These are phyloP conservation scores for Tenebrosternarchus preto DNA, from an alignment of 2,113 vertebrate species.

Conservation along the genomic window DNA sequence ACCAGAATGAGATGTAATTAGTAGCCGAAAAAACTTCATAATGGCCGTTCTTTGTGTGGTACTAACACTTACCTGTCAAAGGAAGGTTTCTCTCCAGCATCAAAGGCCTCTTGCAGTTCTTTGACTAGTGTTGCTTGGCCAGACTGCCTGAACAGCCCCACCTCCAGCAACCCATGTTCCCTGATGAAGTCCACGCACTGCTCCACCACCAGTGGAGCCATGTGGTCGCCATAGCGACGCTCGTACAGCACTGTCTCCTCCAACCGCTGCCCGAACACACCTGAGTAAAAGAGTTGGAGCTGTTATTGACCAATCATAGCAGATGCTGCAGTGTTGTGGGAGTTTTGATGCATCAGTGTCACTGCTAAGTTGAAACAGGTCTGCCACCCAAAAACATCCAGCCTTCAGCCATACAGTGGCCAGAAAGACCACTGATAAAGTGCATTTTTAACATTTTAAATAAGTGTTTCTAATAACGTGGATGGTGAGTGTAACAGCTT, in stretches of 20 bases:
- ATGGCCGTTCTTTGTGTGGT: neutral
- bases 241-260: constrained; percentile 79
- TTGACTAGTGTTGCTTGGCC: constrained; percentile 76
- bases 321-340: too few relatives aligned
- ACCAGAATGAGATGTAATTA: neutral
- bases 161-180: constrained; percentile 71
- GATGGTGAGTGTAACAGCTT: neutral
- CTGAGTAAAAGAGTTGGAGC: constrained; percentile 45
- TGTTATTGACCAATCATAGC: neutral
- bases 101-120: constrained; percentile 77
- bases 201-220: constrained; percentile 77
- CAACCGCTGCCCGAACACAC: constrained; percentile 77
- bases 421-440: too few relatives aligned
- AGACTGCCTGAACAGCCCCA: constrained; percentile 76
- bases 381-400: too few relatives aligned
- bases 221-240: constrained; percentile 70
- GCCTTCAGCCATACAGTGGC: too few relatives aligned
- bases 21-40: neutral
- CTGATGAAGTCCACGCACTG: constrained; percentile 78
- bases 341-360: too few relatives aligned
- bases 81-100: constrained; percentile 74
- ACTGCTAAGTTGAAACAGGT: too few relatives aligned
- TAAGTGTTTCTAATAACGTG: too few relatives aligned
- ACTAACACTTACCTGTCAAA: constrained; percentile 72
- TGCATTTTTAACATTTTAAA: too few relatives aligned